Conservation (phyloP, 2,888 invertebrate species). For the Ormyrus thymus region DNA sequence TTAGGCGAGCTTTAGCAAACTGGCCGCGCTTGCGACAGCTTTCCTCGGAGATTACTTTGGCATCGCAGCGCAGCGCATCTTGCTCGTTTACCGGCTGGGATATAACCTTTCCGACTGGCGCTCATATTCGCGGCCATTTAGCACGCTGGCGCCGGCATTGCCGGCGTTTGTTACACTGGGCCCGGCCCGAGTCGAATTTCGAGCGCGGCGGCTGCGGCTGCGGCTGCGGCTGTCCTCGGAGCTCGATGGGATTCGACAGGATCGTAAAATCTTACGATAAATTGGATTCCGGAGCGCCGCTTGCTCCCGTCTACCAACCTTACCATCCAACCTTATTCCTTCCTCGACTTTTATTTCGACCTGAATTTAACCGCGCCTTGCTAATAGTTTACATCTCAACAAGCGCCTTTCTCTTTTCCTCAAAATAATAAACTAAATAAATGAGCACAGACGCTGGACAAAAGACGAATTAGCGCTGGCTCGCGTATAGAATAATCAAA, state of each 20-base stretch:
- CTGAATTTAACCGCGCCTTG: neutral
- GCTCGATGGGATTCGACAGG: constrained; percentile 25
- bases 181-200: constrained; percentile 20
- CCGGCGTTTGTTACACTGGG: neutral
- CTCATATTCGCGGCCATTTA: neutral
- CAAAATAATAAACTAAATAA: constrained; percentile 20
- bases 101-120: too few species aligned
- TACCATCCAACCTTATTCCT: neutral
- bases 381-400: neutral
- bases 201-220: neutral
- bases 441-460: too few species aligned
- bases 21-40: too few species aligned
- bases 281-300: constrained; percentile 35
- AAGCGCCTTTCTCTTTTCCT: neutral
- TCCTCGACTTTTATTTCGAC: neutral
- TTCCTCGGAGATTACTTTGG: too few species aligned
- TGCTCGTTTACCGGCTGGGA: too few species aligned
- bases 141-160: neutral
- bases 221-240: neutral
- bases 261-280: constrained; percentile 51
- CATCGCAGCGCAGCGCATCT: too few species aligned
- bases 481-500: constrained; percentile 15
- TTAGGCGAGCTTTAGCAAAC: too few species aligned
- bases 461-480: constrained; percentile 30
- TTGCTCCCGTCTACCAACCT: too few species aligned